A percentile compares a stretch with the other conserved stretches of the same genome.
Conservation (phyloP, 2,797 vertebrate genomes). For the Scleropages formosus region DNA sequence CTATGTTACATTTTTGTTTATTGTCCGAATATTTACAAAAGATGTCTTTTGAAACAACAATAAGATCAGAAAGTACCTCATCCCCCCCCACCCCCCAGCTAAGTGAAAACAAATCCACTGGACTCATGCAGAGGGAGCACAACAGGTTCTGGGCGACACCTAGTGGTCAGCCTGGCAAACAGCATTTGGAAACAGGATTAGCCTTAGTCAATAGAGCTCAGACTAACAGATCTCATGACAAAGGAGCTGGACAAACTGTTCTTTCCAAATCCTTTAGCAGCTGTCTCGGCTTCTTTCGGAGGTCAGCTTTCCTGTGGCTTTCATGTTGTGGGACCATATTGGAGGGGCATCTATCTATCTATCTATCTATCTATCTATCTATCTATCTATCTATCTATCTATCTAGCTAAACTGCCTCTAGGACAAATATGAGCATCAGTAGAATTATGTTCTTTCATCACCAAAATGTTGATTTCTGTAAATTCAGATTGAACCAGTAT, state of each 20-base stretch:
- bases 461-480: too few relatives aligned
- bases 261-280: constrained; percentile 23
- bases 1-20: constrained; percentile 37
- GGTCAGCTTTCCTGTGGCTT: constrained; percentile 33
- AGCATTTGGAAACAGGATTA: constrained; percentile 7
- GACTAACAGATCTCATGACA: constrained; percentile 22
- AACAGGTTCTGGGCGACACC: constrained; percentile 68
- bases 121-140: constrained; percentile 22
- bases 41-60: constrained; percentile 49
- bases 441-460: too few relatives aligned
- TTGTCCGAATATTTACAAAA: too few relatives aligned
- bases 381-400: too few relatives aligned
- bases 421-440: too few relatives aligned
- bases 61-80: constrained; percentile 58
- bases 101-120: constrained; percentile 46
- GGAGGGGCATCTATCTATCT: background rate
- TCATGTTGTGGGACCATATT: constrained; percentile 32
- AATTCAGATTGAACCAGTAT: too few relatives aligned
- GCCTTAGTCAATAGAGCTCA: constrained; percentile 21
- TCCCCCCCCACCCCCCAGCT: constrained; percentile 49
- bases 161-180: constrained; percentile 53
- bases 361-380: too few relatives aligned
- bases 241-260: constrained; percentile 30
- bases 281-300: background rate
- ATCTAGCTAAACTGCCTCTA: too few relatives aligned